Evolutionary conservation across 2,113 vertebrate species (phyloP), one percentile per base, ranked within the genome.

Genomic region (Syrrhaptes paradoxus): DNA sequence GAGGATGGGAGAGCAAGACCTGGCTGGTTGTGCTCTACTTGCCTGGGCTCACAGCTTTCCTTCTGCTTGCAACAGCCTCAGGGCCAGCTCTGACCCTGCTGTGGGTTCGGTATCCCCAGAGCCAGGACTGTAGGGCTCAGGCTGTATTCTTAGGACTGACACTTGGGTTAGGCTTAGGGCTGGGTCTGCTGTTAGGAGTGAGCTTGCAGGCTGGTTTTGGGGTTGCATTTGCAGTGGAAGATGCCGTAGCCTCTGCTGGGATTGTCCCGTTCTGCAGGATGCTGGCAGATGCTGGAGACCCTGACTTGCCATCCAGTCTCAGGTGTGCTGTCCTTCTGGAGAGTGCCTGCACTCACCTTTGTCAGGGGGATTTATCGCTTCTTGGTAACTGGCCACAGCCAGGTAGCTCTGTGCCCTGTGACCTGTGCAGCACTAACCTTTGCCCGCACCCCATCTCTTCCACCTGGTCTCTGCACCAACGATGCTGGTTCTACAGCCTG

Each of bases 401-500:
- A 2, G 38, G 21, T 68, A 36, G 62, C 32, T 17, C 43, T 55
- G 74, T 16, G n/a, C 0, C 0, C 63, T 2, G 0, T 77, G 49
- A 67, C 70, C 70, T 51, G 38, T 38, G 68, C 55, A 46, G 58
- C 58, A 15, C 52, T 43, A 26, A 7, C 61, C 52, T 55, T 54
- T 2, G 1, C 11, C 54, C 0, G 0, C 1, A 4, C 19, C 55
- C 32, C 21, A 7, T 36, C 16, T 73, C 51, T 85, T 59, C 43
- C 13, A 1, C 10, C 21, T 49, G 68, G 3, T 36, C 36, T 43
- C 0, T 0, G 61, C 57, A 74, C 43, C 43, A 16, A 1, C 0
- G 0, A 8, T 66, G 26, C 36, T 1, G 0, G 28, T 41, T 66
- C 85, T 28, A 24, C 77, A 86, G 68, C 26, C 52, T 79, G 21